These are phyloP conservation scores for Noctua janthe DNA, from an alignment of 2,888 invertebrate species.

Conservation along the genomic window DNA sequence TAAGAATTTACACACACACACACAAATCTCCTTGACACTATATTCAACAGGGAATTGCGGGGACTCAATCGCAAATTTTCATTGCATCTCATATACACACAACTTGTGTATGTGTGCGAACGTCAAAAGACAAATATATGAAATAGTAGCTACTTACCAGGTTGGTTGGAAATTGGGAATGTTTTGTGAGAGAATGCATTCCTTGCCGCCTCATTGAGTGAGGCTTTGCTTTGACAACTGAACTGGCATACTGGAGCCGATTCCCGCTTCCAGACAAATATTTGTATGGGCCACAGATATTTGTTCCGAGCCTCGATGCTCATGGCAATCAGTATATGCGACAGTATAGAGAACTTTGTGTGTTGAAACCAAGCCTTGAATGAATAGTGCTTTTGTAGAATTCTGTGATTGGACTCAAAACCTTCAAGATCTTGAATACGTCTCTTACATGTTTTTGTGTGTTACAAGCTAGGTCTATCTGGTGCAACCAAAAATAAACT, in stretches of 20 bases:
- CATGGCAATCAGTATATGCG: not conserved
- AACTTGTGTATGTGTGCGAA: not conserved
- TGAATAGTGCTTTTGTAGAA: not conserved
- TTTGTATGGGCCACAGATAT: constrained; percentile 48
- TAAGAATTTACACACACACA: not conserved
- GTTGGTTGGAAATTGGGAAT: constrained; percentile 21
- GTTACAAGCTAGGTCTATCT: not conserved
- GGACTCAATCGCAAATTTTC: not conserved
- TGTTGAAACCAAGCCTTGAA: not conserved
- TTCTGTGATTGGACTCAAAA: not conserved
- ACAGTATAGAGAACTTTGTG: not conserved
- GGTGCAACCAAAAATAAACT: not conserved
- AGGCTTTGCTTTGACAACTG: constrained; percentile 27
- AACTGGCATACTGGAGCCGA: constrained; percentile 37
- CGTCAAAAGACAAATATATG: not conserved
- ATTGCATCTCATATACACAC: not conserved
- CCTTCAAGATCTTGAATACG: not conserved
- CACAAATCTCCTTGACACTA: not conserved
- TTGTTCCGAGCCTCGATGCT: constrained; percentile 21
- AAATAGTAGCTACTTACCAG: not conserved
- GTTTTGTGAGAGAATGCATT: constrained; percentile 47
- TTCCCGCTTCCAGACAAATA: constrained; percentile 33
- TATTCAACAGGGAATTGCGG: not conserved
- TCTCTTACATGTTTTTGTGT: not conserved
- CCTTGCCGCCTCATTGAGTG: constrained; percentile 44